Evolutionary conservation across 2,888 invertebrate genomes (phyloP).

Genomic region (Dromius quadrimaculatus): DNA sequence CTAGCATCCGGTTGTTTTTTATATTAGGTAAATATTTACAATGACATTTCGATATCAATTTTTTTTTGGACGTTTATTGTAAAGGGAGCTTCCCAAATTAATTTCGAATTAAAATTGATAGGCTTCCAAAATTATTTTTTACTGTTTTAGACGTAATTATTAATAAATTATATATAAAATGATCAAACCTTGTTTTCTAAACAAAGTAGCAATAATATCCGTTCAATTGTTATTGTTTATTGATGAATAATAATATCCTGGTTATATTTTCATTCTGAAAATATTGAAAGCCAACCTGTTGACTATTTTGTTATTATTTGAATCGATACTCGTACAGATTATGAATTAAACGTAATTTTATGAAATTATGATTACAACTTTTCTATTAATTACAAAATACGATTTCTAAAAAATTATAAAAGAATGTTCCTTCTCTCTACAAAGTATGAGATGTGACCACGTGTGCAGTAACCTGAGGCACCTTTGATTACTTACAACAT

Average conservation of each 20-base stretch:
- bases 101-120: slow-evolving; percentile 36
- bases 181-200: not conserved
- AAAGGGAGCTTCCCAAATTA: slow-evolving; percentile 8
- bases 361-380: no score
- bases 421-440: no score
- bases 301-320: no score
- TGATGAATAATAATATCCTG: no score
- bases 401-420: no score
- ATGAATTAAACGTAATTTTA: no score
- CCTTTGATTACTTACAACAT: slow-evolving; percentile 49
- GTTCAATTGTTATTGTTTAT: slow-evolving; percentile 3
- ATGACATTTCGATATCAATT: slow-evolving; percentile 18
- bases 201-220: slow-evolving; percentile 17
- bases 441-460: slow-evolving; percentile 22
- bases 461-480: slow-evolving; percentile 35
- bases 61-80: slow-evolving; percentile 27
- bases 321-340: no score
- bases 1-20: slow-evolving; percentile 32
- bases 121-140: no score
- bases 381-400: no score
- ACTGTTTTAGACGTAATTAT: no score
- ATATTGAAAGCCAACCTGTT: no score
- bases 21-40: slow-evolving; percentile 12
- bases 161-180: not conserved
- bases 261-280: no score